Base-by-base conservation (phyloP, 2,888 invertebrate genomes). In the Tubiluchus corallicola region DNA sequence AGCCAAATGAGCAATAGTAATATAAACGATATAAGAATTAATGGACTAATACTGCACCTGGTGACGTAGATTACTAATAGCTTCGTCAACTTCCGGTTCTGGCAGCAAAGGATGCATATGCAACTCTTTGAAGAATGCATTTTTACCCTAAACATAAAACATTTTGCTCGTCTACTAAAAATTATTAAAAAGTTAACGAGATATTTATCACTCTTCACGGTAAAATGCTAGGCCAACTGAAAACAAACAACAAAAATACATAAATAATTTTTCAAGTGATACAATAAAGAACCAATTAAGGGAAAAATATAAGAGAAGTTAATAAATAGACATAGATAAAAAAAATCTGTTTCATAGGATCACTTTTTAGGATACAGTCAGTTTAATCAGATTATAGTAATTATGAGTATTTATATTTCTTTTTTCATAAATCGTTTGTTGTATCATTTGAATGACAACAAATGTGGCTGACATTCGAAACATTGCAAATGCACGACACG, bases 81-180 rank as follows among this genome's bases (percentile, higher is more conserved):
- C 76, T 9, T 71, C 65, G 61, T 85, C 85, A 1, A 76, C 71
- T 44, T 71, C 69, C 46, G 73, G 73, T 61, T 73, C 67, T 41
- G 70, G 72, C 47, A 77, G 69, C 37, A 71, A 66, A 45, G 74
- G 68, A 52, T 68, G 71, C 50, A 57, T 64, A 44, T 61, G 57
- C 17, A 67, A 54, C 19, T 65, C 64, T 45, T 58, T 56, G 51
- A 66, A 65, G 43, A 67, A 60, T 20, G 61, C 57, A 51, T 56
- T 57, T 42, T 53, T 56, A 3, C 61, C 61, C 64, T 65, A 51
- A 42, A 56, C 50, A 18, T n/a, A n/a, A n/a, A n/a, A n/a, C n/a
- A n/a, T n/a, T n/a, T n/a, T n/a, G n/a, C n/a, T n/a, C n/a, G n/a
- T n/a, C n/a, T n/a, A n/a, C n/a, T n/a, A n/a, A n/a, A n/a, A n/a